Evolutionary conservation across 2,113 vertebrate genomes (phyloP).

Genomic region (Pomatostomus ruficeps): DNA sequence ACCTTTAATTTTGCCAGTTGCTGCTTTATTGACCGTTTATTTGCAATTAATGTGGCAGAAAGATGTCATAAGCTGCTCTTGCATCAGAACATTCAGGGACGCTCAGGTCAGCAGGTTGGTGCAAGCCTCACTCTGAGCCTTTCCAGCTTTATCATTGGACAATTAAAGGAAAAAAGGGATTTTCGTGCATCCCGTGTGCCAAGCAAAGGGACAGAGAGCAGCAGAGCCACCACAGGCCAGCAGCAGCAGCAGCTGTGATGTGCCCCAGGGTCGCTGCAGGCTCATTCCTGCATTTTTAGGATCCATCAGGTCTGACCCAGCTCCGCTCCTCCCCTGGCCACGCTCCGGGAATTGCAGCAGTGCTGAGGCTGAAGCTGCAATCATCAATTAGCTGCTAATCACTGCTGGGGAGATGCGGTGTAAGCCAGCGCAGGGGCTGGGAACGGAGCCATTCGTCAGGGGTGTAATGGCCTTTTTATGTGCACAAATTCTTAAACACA

Average conservation of each 20-base stretch:
- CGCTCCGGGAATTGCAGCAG: fast-evolving
- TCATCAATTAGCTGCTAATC: conserved; percentile 51
- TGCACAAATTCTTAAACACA: conserved; percentile 31
- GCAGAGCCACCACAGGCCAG: background rate
- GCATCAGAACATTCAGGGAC: background rate
- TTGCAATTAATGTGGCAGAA: background rate
- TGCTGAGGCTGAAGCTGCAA: background rate
- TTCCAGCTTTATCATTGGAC: background rate
- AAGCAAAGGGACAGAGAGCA: background rate
- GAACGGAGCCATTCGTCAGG: background rate
- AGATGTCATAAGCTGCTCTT: background rate
- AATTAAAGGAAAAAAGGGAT: background rate
- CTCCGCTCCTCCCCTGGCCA: background rate
- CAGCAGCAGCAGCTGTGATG: fast-evolving
- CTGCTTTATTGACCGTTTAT: background rate
- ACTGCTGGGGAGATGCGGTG: background rate
- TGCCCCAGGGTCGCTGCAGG: background rate
- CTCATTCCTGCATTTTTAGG: background rate
- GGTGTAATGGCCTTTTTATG: conserved; percentile 26
- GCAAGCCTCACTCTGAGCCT: background rate
- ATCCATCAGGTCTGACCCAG: background rate
- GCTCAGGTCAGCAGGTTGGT: background rate
- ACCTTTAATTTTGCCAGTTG: background rate
- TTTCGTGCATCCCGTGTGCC: background rate
- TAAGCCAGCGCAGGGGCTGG: background rate